Conservation (phyloP, 2,888 invertebrate species). For the Stenolophus ochropezus region DNA sequence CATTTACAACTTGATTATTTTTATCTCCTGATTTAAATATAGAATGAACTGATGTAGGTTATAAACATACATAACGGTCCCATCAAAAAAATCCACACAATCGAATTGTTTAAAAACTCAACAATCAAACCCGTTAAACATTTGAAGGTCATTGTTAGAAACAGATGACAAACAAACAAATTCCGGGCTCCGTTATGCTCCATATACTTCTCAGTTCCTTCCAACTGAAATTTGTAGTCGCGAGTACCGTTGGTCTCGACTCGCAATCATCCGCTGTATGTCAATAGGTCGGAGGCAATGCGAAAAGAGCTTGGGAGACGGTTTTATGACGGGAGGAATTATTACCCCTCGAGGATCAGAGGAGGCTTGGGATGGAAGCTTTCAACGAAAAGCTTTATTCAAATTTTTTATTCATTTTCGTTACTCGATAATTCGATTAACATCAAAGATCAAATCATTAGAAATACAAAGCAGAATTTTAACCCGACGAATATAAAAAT, state of each 20-base stretch:
- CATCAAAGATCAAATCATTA: no score
- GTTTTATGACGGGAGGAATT: not conserved
- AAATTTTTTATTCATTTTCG: no score
- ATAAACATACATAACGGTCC: slow-evolving; percentile 9
- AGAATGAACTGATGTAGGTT: slow-evolving; percentile 12
- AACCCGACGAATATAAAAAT: no score
- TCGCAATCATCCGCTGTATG: slow-evolving; percentile 27
- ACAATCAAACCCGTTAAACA: slow-evolving; percentile 28
- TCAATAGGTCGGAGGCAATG: slow-evolving; percentile 47
- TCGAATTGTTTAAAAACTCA: slow-evolving; percentile 12
- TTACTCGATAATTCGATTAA: no score
- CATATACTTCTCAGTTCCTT: slow-evolving; percentile 10
- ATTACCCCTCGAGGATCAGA: not conserved
- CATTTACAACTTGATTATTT: slow-evolving; percentile 28
- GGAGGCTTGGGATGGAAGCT: no score
- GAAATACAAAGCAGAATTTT: no score
- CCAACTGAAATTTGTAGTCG: slow-evolving; percentile 20
- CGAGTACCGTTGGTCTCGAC: slow-evolving; percentile 31
- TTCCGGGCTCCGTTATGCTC: slow-evolving; percentile 29
- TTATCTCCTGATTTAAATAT: slow-evolving; percentile 17
- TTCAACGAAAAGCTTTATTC: no score
- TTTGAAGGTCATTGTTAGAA: slow-evolving; percentile 1
- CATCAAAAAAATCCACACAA: slow-evolving; percentile 8
- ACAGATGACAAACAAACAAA: slow-evolving; percentile 18
- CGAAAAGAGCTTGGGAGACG: no score